phyloP scores from a whole-genome alignment of 2,113 vertebrate genomes.

The Nyctibius bracteatus region DNA sequence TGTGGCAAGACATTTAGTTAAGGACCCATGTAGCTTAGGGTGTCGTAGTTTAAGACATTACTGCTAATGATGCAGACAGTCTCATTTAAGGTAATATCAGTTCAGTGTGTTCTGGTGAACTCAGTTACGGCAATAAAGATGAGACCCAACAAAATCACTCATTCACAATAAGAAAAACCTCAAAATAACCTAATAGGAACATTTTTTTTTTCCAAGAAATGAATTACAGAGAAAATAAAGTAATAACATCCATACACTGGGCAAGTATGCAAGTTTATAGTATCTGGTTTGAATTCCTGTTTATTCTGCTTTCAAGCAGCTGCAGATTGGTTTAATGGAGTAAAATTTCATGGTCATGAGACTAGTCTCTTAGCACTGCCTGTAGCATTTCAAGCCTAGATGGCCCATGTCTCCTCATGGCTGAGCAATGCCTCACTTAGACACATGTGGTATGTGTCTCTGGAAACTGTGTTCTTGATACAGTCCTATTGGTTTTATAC shows the following conservation, averaged over 20 bases:
- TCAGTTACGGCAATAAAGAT: neutral
- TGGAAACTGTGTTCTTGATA: neutral
- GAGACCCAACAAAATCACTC: neutral
- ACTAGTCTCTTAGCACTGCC: neutral
- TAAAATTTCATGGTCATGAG: neutral
- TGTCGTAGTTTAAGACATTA: neutral
- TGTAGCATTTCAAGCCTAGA: neutral
- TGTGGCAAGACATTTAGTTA: slow-evolving; percentile 37
- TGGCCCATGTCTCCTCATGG: neutral
- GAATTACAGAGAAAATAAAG: neutral
- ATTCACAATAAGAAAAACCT: neutral
- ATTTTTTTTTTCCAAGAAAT: neutral
- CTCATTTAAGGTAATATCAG: neutral
- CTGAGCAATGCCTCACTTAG: neutral
- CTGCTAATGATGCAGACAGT: neutral
- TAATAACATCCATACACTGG: neutral
- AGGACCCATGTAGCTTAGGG: neutral
- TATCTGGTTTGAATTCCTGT: neutral
- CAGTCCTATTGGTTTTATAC: neutral
- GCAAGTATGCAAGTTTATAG: neutral
- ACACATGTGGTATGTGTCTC: neutral
- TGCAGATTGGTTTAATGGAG: neutral
- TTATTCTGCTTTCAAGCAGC: neutral
- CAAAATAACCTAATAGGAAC: neutral
- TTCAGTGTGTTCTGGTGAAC: neutral